phyloP scores from a whole-genome alignment of 1,140 invertebrate species.

The Drosophila rhopaloa region DNA sequence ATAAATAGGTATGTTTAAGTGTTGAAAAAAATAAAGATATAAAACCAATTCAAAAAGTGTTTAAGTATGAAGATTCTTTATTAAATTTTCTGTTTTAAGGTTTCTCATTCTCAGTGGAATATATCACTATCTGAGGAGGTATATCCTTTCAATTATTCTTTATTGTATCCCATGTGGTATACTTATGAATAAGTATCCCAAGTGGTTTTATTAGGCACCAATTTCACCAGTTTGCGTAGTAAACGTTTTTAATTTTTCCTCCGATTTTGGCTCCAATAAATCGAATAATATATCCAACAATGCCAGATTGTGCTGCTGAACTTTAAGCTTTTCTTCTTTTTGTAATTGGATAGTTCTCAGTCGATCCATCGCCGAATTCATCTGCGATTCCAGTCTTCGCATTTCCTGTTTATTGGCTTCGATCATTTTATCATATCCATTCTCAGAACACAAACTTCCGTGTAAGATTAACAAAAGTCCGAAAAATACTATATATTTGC shows the following conservation, averaged over 20 bases:
- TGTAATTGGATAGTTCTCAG: neutral
- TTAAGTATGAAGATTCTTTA: too few relatives aligned
- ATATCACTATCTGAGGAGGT: neutral
- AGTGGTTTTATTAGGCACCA: neutral
- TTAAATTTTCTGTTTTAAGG: neutral
- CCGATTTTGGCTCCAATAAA: neutral
- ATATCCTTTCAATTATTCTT: conserved; percentile 6
- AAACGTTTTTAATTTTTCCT: neutral
- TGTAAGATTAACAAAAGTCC: neutral
- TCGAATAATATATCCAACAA: too few relatives aligned
- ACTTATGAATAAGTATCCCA: neutral
- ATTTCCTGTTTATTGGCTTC: conserved; percentile 7
- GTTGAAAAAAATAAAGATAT: too few relatives aligned
- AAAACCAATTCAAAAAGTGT: too few relatives aligned
- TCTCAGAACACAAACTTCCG: neutral
- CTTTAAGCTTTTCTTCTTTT: neutral
- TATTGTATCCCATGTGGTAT: conserved; percentile 1
- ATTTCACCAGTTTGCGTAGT: neutral
- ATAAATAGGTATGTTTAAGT: too few relatives aligned
- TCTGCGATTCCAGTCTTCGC: neutral
- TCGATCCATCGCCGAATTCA: neutral
- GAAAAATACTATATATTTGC: conserved; percentile 8
- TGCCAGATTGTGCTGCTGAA: too few relatives aligned
- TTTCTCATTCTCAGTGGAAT: neutral
- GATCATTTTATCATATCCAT: neutral